Base-by-base conservation (phyloP, 2,888 invertebrate genomes). In the Mesochorus sp. region DNA sequence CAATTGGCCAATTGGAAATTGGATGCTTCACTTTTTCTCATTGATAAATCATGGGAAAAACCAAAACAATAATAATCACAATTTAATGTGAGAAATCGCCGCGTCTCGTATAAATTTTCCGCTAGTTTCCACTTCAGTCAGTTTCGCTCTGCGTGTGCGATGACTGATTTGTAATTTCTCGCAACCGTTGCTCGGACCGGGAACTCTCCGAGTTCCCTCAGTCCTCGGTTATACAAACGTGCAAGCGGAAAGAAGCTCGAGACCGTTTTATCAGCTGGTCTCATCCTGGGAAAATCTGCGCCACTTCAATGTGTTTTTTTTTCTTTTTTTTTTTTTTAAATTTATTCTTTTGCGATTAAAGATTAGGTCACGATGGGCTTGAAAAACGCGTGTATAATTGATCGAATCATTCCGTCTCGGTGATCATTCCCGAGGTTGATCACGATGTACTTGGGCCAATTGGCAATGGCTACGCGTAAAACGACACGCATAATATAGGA, bases 341-440 rank as follows among this genome's bases (percentile, higher is more conserved):
- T n/a, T n/a, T n/a, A n/a, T n/a, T n/a, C 62, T 51, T 70, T 47
- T 44, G 76, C 68, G 78, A 80, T 81, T 61, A 26, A 76, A 81
- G 83, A 80, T 77, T 62, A 59, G 72, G 71, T 74, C 26, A 79
- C 37, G 78, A 80, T 84, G 82, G 79, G 72, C 83, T 81, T 70
- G 83, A 81, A 83, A 85, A 85, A 86, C 86, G 85, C 85, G 76
- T 72, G 72, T 72, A 28, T 87, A 85, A 87, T 87, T 85, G 82
- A 86, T 86, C 80, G 81, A 82, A 85, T 87, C 85, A 87, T 79
- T 80, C 81, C 83, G 85, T 81, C 82, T 84, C 79, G 84, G 79
- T 81, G 76, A 84, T 78, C 71, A 74, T 68, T 62, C 8, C 75
- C 68, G 78, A 76, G 76, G 66, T 71, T 57, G 37, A 55, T 76